Base-by-base conservation (phyloP, 2,888 invertebrate genomes). In the Mallateleia sp. region DNA sequence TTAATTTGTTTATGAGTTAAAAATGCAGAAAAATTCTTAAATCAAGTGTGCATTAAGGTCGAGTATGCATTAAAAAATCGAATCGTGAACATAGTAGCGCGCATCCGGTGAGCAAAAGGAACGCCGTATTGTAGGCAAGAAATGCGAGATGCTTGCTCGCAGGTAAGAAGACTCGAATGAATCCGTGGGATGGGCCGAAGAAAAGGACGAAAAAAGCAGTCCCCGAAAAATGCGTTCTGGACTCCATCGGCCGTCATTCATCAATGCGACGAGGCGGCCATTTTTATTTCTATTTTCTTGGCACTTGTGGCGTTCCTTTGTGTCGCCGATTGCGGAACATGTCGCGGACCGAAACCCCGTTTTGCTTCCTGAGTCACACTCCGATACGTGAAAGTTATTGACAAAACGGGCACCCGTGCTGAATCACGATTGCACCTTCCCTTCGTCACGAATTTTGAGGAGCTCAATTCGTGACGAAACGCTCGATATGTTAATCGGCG, bases 341-440 rank as follows among this genome's bases (percentile, higher is more conserved):
- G 58, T 81, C 56, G 60, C 60, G 45, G 11, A 45, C 50, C 64
- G 14, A 34, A 22, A 54, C 8, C 24, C 56, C 58, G 50, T 64
- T 77, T 83, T 71, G 62, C 77, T 82, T 77, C 62, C 71, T 47
- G 38, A 54, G 77, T 58, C 77, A 83, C 56, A 66, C 67, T 75
- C 20, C 62, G 81, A 69, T 71, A 77, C 81, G 81, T 77, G 85
- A 85, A 85, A 85, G 85, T 77, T 81, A 77, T 85, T 56, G 85
- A 81, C 79, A 77, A 85, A 85, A 80, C 74, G 24, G 28, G 1
- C 25, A n/a, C 25, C 58, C 24, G 45, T 22, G 72, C 71, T 85
- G 85, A 80, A 75, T 85, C 75, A 80, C 52, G 69, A 79, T 74
- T 78, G 56, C 84, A 69, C 58, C 78, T 62, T 71, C n/a, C 67